Evolutionary conservation across 2,888 invertebrate genomes (phyloP).

Genomic region (Agonopterix alstromeriana): DNA sequence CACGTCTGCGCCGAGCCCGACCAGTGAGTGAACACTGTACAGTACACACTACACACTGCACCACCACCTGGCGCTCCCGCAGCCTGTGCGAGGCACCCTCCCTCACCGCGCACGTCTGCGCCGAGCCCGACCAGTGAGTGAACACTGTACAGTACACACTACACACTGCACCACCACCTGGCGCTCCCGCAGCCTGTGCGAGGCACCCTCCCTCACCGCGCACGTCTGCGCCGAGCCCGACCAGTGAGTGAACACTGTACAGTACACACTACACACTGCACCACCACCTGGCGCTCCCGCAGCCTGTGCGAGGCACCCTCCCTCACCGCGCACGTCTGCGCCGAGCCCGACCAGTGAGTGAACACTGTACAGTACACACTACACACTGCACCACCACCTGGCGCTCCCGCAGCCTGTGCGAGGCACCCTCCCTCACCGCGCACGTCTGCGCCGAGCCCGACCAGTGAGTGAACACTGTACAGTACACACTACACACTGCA

Average conservation of each 20-base stretch:
- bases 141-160: too few relatives aligned
- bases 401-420: conserved; percentile 93
- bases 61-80: conserved; percentile 87
- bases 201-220: conserved; percentile 89
- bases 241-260: conserved; percentile 59
- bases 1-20: conserved; percentile 89
- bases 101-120: conserved; percentile 89
- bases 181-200: conserved; percentile 93
- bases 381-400: conserved; percentile 83
- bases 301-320: conserved; percentile 93
- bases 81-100: conserved; percentile 93
- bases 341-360: conserved; percentile 82
- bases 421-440: conserved; percentile 89
- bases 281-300: conserved; percentile 87
- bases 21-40: conserved; percentile 59
- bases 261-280: conserved; percentile 62
- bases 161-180: conserved; percentile 83
- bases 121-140: conserved; percentile 82
- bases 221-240: conserved; percentile 89
- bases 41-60: conserved; percentile 62
- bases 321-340: conserved; percentile 89
- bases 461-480: conserved; percentile 59
- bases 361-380: too few relatives aligned
- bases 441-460: conserved; percentile 89
- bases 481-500: conserved; percentile 62